Conservation (phyloP, 2,113 vertebrate species). For the Triplophysa siluroides region DNA sequence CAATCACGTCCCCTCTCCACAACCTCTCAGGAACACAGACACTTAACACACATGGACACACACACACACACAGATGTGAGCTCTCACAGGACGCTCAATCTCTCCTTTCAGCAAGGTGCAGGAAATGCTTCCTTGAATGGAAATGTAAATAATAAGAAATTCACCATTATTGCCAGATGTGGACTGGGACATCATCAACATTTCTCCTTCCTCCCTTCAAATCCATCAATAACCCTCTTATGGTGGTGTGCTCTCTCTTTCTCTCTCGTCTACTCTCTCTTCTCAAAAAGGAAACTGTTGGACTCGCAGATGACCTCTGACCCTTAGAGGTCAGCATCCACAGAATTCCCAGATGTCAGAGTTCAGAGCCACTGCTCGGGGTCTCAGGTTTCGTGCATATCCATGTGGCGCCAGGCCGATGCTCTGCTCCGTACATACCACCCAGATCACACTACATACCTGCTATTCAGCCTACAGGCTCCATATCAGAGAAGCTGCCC, state of each 20-base stretch:
- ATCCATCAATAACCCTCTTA: constrained; percentile 10
- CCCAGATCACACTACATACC: constrained; percentile 65
- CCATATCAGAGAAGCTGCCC: not conserved
- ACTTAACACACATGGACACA: constrained; percentile 7
- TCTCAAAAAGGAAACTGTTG: constrained; percentile 82
- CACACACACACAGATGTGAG: constrained; percentile 19
- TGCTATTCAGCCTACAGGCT: constrained; percentile 58
- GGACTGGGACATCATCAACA: constrained; percentile 47
- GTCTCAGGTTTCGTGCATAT: constrained; percentile 79
- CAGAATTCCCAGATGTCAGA: constrained; percentile 87
- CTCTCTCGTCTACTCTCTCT: constrained; percentile 31
- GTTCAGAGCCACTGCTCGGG: constrained; percentile 76
- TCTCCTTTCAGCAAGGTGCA: constrained; percentile 41
- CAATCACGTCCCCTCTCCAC: not conserved
- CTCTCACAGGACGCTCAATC: constrained; percentile 35
- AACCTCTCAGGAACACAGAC: not conserved
- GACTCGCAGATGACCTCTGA: constrained; percentile 78
- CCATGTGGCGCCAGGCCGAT: constrained; percentile 79
- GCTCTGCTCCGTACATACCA: constrained; percentile 53
- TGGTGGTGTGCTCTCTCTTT: constrained; percentile 1
- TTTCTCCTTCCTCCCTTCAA: constrained; percentile 52
- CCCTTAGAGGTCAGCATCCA: constrained; percentile 79
- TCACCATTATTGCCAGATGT: constrained; percentile 56
- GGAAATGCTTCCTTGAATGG: constrained; percentile 55
- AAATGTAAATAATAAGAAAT: constrained; percentile 58